phyloP scores from a whole-genome alignment of 2,113 vertebrate genomes.

The Carollia perspicillata region DNA sequence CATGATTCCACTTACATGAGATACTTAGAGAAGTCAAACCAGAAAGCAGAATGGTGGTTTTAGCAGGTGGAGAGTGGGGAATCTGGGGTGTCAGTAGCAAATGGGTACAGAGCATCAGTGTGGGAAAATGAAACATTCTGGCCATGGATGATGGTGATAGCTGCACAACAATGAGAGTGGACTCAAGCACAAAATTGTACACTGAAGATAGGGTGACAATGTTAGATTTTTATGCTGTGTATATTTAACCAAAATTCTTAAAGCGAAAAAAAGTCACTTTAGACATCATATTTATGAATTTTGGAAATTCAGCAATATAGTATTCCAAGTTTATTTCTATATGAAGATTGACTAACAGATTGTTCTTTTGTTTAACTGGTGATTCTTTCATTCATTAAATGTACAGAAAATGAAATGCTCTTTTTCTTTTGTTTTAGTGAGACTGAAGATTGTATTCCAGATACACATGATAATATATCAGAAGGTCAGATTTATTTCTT shows the following conservation, averaged over 20 bases:
- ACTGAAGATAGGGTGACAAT: background rate
- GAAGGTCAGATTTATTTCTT: slow-evolving; percentile 53
- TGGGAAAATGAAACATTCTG: background rate
- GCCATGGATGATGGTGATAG: background rate
- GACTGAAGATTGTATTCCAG: background rate
- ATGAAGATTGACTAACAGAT: background rate
- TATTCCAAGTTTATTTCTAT: background rate
- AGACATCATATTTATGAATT: background rate
- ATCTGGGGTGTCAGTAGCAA: background rate
- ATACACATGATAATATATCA: background rate
- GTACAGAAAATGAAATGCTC: background rate
- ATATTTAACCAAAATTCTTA: background rate
- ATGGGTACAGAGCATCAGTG: background rate
- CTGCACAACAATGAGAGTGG: background rate
- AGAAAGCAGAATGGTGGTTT: background rate
- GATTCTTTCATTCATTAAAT: background rate
- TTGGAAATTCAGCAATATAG: background rate
- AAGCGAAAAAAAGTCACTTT: background rate
- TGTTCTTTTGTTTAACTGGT: background rate
- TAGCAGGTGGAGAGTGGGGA: background rate
- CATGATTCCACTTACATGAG: background rate
- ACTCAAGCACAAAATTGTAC: background rate
- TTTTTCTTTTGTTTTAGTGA: slow-evolving; percentile 57
- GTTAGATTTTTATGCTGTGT: background rate
- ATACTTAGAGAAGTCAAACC: background rate